Evolutionary conservation across 2,797 vertebrate genomes (phyloP).

Genomic region (Rachycentron canadum): DNA sequence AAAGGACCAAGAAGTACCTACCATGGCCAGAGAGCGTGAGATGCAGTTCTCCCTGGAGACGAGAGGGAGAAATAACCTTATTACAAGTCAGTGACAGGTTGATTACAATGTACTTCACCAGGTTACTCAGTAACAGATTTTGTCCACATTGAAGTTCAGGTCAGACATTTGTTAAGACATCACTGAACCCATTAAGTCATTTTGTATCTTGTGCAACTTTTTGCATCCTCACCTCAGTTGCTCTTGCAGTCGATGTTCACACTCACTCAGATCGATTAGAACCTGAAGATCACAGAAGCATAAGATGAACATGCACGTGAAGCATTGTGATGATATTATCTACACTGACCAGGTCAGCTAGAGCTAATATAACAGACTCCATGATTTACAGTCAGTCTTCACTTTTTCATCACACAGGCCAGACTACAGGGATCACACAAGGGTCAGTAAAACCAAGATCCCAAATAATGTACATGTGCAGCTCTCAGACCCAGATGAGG

Average conservation of each 20-base stretch:
- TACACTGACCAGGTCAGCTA: constrained; percentile 81
- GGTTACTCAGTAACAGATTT: constrained; percentile 73
- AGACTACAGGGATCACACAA: constrained; percentile 14
- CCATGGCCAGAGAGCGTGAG: background rate
- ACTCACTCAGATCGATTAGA: rapidly evolving
- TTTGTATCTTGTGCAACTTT: rapidly evolving
- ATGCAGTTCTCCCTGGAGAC: background rate
- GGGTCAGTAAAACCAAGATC: background rate
- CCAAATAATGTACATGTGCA: background rate
- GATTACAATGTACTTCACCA: rapidly evolving
- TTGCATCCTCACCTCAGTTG: constrained; percentile 38
- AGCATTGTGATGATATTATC: rapidly evolving
- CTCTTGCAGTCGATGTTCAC: rapidly evolving
- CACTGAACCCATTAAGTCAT: constrained; percentile 65
- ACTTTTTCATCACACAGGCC: constrained; percentile 79
- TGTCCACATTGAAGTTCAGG: constrained; percentile 84
- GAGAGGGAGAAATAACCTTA: background rate
- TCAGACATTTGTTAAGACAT: constrained; percentile 88
- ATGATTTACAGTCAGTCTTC: constrained; percentile 75
- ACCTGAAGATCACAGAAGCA: background rate
- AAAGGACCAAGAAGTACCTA: constrained; percentile 3
- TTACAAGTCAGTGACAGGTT: constrained; percentile 1
- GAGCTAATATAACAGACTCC: constrained; percentile 85
- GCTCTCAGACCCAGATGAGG: constrained; percentile 33
- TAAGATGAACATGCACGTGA: constrained; percentile 22